Evolutionary conservation across 2,797 vertebrate genomes (phyloP), one percentile per base, ranked within the genome.

Genomic region (Molothrus ater): DNA sequence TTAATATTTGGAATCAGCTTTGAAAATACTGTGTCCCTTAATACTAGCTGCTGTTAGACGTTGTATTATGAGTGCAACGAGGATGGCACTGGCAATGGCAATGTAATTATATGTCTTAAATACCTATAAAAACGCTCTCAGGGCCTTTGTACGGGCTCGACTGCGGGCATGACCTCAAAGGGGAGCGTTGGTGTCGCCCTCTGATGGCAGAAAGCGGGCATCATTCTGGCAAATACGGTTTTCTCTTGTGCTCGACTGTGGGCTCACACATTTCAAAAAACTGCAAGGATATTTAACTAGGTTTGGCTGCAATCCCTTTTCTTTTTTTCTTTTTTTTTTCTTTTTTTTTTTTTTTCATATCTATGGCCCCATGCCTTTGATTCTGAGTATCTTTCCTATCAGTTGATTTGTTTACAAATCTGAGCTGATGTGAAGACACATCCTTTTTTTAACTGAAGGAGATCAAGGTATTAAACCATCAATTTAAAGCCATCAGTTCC

Each of bases 321-420:
- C 75, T 94, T 91, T 64, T 86, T 57, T 32, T 84, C 92, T 74
- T 93, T 85, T 93, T 32, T 51, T 31, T 18, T 85, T 93, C 21
- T 51, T 31, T 18, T 53, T 1, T 54, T 32, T 7, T 79, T 92
- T 91, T 71, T 85, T 54, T n/a, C 14, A 2, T 71, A 47, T 93
- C 86, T 45, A 0, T 76, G 53, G 21, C 40, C 72, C 38, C 48
- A 26, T 80, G 61, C 86, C 83, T 86, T 90, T 95, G 88, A 88
- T 82, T 94, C 56, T 79, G 59, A 88, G 42, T 93, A 74, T 92
- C 94, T 92, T 94, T 85, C 71, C 54, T 78, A 64, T 95, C 89
- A 88, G 89, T 96, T 88, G 91, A 92, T 96, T 96, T 96, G 90
- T 92, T 93, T 86, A 90, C 92, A 95, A 96, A 94, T 95, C 91